phyloP scores from a whole-genome alignment of 2,888 invertebrate genomes.

The Invenusta paracnida region DNA sequence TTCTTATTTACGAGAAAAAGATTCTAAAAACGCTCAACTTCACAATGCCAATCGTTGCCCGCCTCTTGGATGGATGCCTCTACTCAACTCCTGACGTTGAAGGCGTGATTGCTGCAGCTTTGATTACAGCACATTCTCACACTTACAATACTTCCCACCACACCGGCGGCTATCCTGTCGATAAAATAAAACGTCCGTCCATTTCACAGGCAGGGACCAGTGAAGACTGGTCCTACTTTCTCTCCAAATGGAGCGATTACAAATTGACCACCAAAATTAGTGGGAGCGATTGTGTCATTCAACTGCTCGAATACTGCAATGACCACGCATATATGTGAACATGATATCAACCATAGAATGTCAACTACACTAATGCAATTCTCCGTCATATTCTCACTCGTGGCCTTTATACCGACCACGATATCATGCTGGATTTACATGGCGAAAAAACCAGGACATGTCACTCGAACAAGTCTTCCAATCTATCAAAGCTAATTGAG shows the following conservation, averaged over 20 bases:
- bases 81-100: neutral
- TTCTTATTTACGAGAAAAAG: neutral
- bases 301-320: no score
- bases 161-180: constrained; percentile 31
- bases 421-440: constrained; percentile 46
- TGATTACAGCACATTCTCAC: no score
- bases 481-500: constrained; percentile 4
- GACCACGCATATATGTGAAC: no score
- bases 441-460: constrained; percentile 48
- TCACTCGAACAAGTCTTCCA: constrained; percentile 44
- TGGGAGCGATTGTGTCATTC: no score
- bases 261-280: no score
- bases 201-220: constrained; percentile 45
- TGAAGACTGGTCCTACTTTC: constrained; percentile 47
- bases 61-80: neutral
- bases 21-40: neutral
- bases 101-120: no score
- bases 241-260: constrained; percentile 35
- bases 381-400: constrained; percentile 42
- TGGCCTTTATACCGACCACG: constrained; percentile 43
- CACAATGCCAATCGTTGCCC: neutral
- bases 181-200: constrained; percentile 42
- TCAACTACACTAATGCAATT: constrained; percentile 46
- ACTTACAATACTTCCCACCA: no score
- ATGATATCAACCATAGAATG: no score